These are phyloP conservation scores for Petroica traversi DNA, from an alignment of 2,113 vertebrate species.

Conservation along the genomic window DNA sequence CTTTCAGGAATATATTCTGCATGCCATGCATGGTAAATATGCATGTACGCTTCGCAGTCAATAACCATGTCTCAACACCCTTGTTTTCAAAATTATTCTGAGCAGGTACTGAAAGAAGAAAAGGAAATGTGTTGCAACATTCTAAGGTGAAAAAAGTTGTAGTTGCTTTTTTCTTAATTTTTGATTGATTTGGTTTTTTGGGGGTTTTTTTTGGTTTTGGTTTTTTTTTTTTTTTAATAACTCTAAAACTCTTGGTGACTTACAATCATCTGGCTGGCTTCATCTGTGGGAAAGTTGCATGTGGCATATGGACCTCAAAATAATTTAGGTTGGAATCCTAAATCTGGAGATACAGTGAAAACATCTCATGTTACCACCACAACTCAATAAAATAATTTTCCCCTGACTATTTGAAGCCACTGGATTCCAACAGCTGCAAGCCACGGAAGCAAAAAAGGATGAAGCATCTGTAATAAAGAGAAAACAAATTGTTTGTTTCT, in stretches of 20 bases:
- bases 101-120: not conserved
- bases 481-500: not conserved
- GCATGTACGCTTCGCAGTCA: not conserved
- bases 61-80: fast-evolving
- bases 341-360: not conserved
- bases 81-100: not conserved
- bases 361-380: not conserved
- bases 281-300: not conserved
- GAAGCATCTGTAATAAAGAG: not conserved
- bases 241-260: not conserved
- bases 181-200: no score
- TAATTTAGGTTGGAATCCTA: not conserved
- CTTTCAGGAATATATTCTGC: not conserved
- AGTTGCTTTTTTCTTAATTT: no score
- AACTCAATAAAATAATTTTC: not conserved
- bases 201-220: not conserved
- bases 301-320: not conserved
- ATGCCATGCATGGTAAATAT: not conserved
- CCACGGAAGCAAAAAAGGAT: fast-evolving
- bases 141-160: not conserved
- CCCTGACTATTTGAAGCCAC: not conserved
- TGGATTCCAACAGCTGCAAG: not conserved
- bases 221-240: not conserved
- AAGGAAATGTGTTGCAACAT: not conserved
- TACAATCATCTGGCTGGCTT: not conserved